These are phyloP conservation scores for Drosophila malerkotliana DNA, from an alignment of 1,140 invertebrate species.

Conservation along the genomic window DNA sequence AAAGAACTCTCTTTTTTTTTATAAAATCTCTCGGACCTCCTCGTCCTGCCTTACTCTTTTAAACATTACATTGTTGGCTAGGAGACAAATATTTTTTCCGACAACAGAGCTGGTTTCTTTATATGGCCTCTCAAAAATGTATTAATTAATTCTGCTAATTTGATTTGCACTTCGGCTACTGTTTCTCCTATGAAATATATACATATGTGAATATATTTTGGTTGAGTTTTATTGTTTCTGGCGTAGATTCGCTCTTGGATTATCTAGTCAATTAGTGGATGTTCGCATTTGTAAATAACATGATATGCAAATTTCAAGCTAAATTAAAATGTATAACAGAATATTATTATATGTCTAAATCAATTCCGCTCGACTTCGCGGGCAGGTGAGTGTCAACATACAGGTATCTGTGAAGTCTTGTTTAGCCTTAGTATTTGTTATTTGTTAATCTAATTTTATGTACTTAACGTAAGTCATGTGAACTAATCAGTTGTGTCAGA, in stretches of 20 bases:
- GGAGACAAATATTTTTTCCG: constrained; percentile 24
- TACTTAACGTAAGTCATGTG: constrained; percentile 26
- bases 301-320: constrained; percentile 41
- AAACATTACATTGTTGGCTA: constrained; percentile 21
- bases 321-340: constrained; percentile 53
- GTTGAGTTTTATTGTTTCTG: constrained; percentile 18
- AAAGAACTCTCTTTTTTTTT: constrained; percentile 12
- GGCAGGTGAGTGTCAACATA: constrained; percentile 14
- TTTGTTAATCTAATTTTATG: constrained; percentile 33
- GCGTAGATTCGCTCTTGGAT: constrained; percentile 33
- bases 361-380: constrained; percentile 34
- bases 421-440: constrained; percentile 30
- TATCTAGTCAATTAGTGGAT: constrained; percentile 55
- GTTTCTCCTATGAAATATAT: constrained; percentile 16
- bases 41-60: neutral
- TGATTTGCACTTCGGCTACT: constrained; percentile 30
- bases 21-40: neutral
- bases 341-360: constrained; percentile 57
- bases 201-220: constrained; percentile 13
- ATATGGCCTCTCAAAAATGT: constrained; percentile 24
- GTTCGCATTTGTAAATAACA: constrained; percentile 48
- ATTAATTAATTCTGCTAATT: constrained; percentile 57
- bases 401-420: constrained; percentile 25
- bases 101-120: constrained; percentile 16
- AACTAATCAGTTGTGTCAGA: constrained; percentile 8